Conservation (phyloP, 2,888 invertebrate genomes). For the Quadroppia sp. region DNA sequence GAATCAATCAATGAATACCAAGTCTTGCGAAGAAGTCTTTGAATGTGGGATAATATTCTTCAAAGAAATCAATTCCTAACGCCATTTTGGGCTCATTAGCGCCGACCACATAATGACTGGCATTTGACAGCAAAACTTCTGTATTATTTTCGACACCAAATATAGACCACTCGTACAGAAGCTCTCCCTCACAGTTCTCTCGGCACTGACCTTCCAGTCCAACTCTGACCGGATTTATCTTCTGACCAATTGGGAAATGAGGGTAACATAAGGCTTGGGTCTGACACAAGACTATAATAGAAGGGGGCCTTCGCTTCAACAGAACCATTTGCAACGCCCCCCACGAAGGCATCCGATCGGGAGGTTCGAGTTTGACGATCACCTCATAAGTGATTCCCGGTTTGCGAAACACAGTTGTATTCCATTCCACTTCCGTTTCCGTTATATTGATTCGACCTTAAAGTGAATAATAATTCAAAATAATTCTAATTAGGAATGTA, state of each 20-base stretch:
- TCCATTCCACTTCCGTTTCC: conserved; percentile 46
- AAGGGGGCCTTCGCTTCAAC: conserved; percentile 48
- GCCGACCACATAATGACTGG: conserved; percentile 45
- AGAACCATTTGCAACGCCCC: conserved; percentile 48
- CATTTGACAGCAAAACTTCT: conserved; percentile 47
- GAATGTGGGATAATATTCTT: conserved; percentile 48
- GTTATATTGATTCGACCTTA: conserved; percentile 46
- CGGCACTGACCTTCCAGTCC: conserved; percentile 48
- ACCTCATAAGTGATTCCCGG: conserved; percentile 48
- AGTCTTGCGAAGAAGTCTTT: conserved; percentile 48
- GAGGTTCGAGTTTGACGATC: conserved; percentile 47
- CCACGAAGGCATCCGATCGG: conserved; percentile 48
- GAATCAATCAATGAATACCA: background rate
- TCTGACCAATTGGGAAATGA: conserved; percentile 48
- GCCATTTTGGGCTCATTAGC: conserved; percentile 49
- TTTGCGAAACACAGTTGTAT: conserved; percentile 47
- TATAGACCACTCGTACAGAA: conserved; percentile 48
- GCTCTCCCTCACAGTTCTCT: conserved; percentile 48
- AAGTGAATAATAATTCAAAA: background rate
- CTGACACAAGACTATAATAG: conserved; percentile 48
- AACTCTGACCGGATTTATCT: conserved; percentile 49
- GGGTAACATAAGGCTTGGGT: conserved; percentile 48
- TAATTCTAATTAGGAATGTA: background rate
- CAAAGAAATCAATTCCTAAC: conserved; percentile 49
- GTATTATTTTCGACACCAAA: conserved; percentile 47